Conservation (phyloP, 1,140 invertebrate genomes). For the Zaprionus ghesquierei region DNA sequence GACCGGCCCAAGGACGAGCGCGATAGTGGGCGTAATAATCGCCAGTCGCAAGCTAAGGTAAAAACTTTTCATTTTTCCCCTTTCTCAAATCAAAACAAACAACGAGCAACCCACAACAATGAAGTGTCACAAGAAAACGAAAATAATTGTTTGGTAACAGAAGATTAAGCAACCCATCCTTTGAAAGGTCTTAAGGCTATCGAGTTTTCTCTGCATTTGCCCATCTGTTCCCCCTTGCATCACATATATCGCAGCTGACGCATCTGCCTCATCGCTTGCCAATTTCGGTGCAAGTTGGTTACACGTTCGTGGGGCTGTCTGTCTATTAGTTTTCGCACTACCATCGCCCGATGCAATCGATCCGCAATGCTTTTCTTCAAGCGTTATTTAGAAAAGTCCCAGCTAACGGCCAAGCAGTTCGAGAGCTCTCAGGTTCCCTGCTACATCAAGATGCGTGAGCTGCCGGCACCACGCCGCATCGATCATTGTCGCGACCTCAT, state of each 20-base stretch:
- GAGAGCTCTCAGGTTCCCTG: conserved; percentile 66
- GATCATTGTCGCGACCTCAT: conserved; percentile 67
- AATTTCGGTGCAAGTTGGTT: conserved; percentile 17
- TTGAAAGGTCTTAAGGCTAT: not conserved
- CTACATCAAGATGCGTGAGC: conserved; percentile 73
- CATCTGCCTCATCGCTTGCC: conserved; percentile 24
- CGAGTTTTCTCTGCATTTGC: conserved; percentile 25
- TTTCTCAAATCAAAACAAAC: conserved; percentile 33
- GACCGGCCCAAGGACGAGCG: conserved; percentile 80
- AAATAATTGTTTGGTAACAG: conserved; percentile 17
- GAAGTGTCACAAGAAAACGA: not conserved
- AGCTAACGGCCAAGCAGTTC: conserved; percentile 67
- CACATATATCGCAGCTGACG: conserved; percentile 6
- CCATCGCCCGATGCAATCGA: conserved; percentile 3
- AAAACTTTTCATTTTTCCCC: conserved; percentile 82
- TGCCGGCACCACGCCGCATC: conserved; percentile 49
- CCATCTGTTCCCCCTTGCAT: not conserved
- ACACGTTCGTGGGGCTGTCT: not conserved
- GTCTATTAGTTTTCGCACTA: conserved; percentile 17
- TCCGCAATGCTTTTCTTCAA: conserved; percentile 71
- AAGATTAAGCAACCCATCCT: not conserved
- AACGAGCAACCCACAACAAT: conserved; percentile 57
- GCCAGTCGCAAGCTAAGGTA: conserved; percentile 82
- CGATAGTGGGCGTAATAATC: conserved; percentile 77
- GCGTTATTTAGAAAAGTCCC: conserved; percentile 75